Evolutionary conservation across 1,140 invertebrate species (phyloP).

Genomic region (Campoletis sonorensis): DNA sequence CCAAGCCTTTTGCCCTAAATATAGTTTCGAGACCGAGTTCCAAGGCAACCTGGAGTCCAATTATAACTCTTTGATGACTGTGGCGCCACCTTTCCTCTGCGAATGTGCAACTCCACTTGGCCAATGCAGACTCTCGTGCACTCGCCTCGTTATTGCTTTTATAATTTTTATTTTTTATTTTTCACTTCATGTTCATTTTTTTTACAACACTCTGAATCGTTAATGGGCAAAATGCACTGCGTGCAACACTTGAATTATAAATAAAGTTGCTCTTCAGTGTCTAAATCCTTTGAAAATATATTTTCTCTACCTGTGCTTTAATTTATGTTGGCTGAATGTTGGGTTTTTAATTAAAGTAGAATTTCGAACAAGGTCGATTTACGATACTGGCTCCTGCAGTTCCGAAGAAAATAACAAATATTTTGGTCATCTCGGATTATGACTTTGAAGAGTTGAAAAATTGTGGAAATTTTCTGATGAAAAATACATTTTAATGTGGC

Average conservation of each 20-base stretch:
- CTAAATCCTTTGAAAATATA: not conserved
- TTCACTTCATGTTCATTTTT: not conserved
- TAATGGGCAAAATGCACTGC: not conserved
- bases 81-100: conserved; percentile 60
- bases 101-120: not conserved
- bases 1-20: conserved; percentile 65
- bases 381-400: no score
- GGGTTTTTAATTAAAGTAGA: no score
- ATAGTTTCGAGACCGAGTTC: conserved; percentile 60
- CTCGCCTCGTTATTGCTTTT: conserved; percentile 22
- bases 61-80: conserved; percentile 74
- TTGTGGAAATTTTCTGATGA: no score
- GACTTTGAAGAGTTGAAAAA: no score
- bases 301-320: no score
- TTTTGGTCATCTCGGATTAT: no score
- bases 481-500: no score
- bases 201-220: not conserved
- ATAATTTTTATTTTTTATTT: not conserved
- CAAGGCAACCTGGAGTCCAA: conserved; percentile 68
- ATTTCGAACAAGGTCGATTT: no score
- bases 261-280: not conserved
- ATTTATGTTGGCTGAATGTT: no score
- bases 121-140: not conserved
- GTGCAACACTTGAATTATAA: conserved; percentile 10
- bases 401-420: no score